Evolutionary conservation across 2,888 invertebrate species (phyloP).

Genomic region (Timandra comae): DNA sequence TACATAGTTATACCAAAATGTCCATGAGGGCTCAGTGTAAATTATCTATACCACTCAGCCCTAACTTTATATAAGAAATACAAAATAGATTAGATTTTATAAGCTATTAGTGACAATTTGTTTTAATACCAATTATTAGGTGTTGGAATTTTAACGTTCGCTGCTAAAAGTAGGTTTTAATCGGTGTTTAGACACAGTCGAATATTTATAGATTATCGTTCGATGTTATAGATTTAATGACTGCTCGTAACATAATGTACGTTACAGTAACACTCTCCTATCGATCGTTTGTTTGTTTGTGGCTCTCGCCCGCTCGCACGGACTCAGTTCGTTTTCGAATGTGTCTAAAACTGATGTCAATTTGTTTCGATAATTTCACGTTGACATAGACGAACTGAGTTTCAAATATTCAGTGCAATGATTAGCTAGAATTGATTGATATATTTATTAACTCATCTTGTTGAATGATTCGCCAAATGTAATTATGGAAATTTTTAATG

Average conservation of each 20-base stretch:
- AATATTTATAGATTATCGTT: too few species aligned
- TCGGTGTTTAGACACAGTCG: background rate
- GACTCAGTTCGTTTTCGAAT: too few species aligned
- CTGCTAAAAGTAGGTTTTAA: background rate
- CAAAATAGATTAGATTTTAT: conserved; percentile 23
- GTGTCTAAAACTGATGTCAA: background rate
- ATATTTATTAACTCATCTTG: conserved; percentile 61
- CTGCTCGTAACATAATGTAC: background rate
- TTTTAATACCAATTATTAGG: conserved; percentile 10
- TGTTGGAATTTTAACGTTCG: conserved; percentile 1
- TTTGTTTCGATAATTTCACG: background rate
- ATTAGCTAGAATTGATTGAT: conserved; percentile 31
- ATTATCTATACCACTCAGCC: conserved; percentile 22
- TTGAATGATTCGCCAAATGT: conserved; percentile 70
- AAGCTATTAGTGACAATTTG: conserved; percentile 20
- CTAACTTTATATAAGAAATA: conserved; percentile 22
- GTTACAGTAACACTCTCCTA: too few species aligned
- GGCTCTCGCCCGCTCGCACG: too few species aligned
- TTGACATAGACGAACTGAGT: background rate
- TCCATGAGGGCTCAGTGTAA: conserved; percentile 23
- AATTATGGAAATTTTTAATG: conserved; percentile 58
- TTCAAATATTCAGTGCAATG: conserved; percentile 22
- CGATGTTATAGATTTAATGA: too few species aligned
- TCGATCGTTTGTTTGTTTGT: too few species aligned
- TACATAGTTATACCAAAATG: conserved; percentile 20